These are phyloP conservation scores for Dione vanillae DNA, from an alignment of 2,888 invertebrate genomes.

Conservation along the genomic window DNA sequence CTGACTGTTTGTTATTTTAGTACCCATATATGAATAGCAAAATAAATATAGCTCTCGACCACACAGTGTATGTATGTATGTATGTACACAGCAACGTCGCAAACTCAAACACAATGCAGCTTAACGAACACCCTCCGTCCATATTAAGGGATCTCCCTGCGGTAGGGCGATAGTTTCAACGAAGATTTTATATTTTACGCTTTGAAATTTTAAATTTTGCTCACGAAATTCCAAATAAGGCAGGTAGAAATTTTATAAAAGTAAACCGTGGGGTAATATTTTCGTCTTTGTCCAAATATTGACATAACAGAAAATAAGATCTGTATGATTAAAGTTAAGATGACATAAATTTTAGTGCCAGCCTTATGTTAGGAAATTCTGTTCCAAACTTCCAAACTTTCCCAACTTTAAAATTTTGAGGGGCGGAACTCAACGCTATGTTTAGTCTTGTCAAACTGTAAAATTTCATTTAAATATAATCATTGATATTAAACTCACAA, in stretches of 20 bases:
- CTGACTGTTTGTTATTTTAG: too few relatives aligned
- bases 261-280: neutral
- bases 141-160: slow-evolving; percentile 31
- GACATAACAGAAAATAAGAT: neutral
- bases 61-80: neutral
- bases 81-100: slow-evolving; percentile 19
- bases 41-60: neutral
- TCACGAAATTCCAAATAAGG: neutral
- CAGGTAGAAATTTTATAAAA: neutral
- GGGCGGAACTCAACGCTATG: too few relatives aligned
- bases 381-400: too few relatives aligned
- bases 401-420: too few relatives aligned
- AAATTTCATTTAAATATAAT: too few relatives aligned
- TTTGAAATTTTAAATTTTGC: slow-evolving; percentile 25
- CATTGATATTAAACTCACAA: too few relatives aligned
- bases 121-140: slow-evolving; percentile 39
- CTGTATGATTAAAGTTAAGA: too few relatives aligned
- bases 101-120: slow-evolving; percentile 41
- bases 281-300: neutral
- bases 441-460: too few relatives aligned
- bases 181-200: slow-evolving; percentile 30
- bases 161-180: slow-evolving; percentile 31
- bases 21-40: neutral
- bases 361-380: too few relatives aligned
- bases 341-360: too few relatives aligned